Evolutionary conservation across 2,797 vertebrate genomes (phyloP).

Genomic region (Cottoperca gobio): DNA sequence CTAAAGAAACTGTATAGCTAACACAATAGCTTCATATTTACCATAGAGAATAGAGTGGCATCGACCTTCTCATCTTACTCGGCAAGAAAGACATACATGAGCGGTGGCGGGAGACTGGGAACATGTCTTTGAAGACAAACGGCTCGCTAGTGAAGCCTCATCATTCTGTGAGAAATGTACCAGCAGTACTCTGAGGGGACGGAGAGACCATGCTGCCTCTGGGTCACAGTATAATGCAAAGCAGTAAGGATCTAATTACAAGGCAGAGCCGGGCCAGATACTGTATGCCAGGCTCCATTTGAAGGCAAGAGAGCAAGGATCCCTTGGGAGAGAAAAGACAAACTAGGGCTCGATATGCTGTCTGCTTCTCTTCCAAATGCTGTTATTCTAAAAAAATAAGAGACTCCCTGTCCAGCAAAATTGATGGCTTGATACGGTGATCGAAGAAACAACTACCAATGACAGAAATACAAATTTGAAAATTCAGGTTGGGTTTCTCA

Average conservation of each 20-base stretch:
- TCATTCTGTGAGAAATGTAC: slow-evolving; percentile 29
- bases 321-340: slow-evolving; percentile 53
- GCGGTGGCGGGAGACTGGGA: background rate
- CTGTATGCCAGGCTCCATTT: slow-evolving; percentile 42
- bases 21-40: slow-evolving; percentile 5
- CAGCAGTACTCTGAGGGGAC: slow-evolving; percentile 21
- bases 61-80: background rate
- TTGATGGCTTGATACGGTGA: slow-evolving; percentile 23
- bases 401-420: slow-evolving; percentile 30
- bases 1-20: background rate
- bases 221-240: slow-evolving; percentile 55
- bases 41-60: background rate
- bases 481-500: background rate
- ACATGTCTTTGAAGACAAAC: slow-evolving; percentile 14
- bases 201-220: slow-evolving; percentile 40
- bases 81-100: background rate
- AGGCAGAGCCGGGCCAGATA: slow-evolving; percentile 42
- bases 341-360: slow-evolving; percentile 34
- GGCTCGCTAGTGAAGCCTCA: background rate
- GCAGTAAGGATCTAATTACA: slow-evolving; percentile 67
- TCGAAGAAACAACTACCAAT: background rate
- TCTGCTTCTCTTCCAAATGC: slow-evolving; percentile 37
- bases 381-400: slow-evolving; percentile 48
- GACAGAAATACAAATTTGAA: background rate
- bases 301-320: slow-evolving; percentile 27